A percentile compares a stretch with the other conserved stretches of the same genome.
Conservation (phyloP, 2,797 vertebrate genomes). For the Distichodus sexfasciatus region DNA sequence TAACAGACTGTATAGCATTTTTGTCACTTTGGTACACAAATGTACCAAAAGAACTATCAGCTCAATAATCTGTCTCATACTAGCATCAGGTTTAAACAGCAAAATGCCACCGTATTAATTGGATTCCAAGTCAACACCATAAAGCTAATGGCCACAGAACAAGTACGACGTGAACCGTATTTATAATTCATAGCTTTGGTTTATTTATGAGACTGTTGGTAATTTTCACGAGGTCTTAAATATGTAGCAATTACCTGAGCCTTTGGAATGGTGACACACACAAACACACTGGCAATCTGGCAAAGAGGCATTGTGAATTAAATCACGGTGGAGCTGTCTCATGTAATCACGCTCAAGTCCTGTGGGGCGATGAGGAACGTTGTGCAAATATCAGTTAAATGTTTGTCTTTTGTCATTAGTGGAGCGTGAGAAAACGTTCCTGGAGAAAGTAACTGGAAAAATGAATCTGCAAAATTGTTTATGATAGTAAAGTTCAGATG, state of each 20-base stretch:
- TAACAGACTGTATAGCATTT: too few relatives aligned
- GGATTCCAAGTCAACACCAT: constrained; percentile 19
- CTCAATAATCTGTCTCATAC: too few relatives aligned
- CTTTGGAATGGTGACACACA: constrained; percentile 6
- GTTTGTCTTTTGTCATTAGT: too few relatives aligned
- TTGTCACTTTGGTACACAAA: too few relatives aligned
- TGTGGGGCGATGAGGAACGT: neutral
- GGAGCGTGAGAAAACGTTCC: too few relatives aligned
- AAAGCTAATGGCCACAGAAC: constrained; percentile 31
- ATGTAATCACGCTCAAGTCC: constrained; percentile 29
- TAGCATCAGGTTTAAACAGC: too few relatives aligned
- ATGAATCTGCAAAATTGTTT: too few relatives aligned
- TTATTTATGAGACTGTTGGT: constrained; percentile 43
- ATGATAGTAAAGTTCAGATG: too few relatives aligned
- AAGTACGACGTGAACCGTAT: constrained; percentile 30
- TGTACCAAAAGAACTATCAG: too few relatives aligned
- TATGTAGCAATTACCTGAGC: constrained; percentile 35
- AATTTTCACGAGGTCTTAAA: constrained; percentile 23
- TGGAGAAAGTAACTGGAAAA: too few relatives aligned
- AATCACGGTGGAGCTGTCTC: constrained; percentile 10
- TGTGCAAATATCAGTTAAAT: constrained; percentile 5
- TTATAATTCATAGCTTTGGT: constrained; percentile 42
- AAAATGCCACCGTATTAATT: constrained; percentile 21
- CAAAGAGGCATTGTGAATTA: constrained; percentile 14
- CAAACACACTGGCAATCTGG: constrained; percentile 7